Base-by-base conservation (phyloP, 2,888 invertebrate species). In the Netelia virgata region DNA sequence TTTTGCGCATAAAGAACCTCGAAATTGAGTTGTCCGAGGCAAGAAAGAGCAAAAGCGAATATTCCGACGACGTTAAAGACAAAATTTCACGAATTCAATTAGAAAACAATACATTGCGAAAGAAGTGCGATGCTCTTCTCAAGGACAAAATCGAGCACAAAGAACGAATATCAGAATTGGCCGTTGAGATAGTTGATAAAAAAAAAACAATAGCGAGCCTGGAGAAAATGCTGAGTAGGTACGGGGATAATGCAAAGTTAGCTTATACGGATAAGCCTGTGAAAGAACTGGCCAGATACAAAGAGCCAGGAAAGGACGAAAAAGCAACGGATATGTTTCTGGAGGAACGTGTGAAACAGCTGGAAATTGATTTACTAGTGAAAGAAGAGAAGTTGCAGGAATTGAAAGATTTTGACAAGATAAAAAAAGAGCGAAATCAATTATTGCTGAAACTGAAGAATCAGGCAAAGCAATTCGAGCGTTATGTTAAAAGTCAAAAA, bases 391-490 rank as follows among this genome's bases (percentile, higher is more conserved):
- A 90, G 47, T 66, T 91, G 23, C 86, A 85, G 16, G 88, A 85
- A 82, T 74, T 88, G 2, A 91, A 90, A 66, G 93, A 93, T 16
- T 86, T 91, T 9, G 91, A 91, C 6, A 91, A 88, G 23, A 89
- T 94, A 1, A 94, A 92, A 93, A 95, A 94, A 87, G 95, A 96
- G 82, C 95, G 95, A 89, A 96, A 96, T 87, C 94, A 95, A 1
- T 91, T 96, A 11, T 95, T 96, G 89, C 93, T 94, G 20, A 96
- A 96, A 82, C 89, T 96, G 14, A 95, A 95, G 88, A 94, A 94
- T 86, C 96, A 96, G 88, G 95, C 96, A 0, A 95, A 95, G 86
- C 95, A 95, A 89, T 96, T 96, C 90, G 96, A 96, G 88, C 95
- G 95, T 85, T 96, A 96, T 88, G 95, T 96, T 36, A 94, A 95